These are phyloP conservation scores for Drosophila eugracilis DNA, from an alignment of 1,140 invertebrate species.

Conservation along the genomic window DNA sequence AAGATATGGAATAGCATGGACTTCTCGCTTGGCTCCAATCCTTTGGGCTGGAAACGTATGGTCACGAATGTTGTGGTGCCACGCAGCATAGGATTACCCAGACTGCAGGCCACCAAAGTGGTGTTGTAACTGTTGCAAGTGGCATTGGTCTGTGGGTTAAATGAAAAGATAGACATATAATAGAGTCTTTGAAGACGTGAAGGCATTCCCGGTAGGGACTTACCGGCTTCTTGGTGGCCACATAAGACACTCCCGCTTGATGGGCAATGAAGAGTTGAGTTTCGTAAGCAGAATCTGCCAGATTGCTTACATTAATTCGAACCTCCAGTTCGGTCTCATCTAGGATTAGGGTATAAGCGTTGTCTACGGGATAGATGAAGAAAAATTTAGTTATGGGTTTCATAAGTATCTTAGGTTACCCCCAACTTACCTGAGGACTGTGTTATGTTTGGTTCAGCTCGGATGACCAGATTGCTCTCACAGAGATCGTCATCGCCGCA, in stretches of 20 bases:
- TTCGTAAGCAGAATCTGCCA: conserved; percentile 96
- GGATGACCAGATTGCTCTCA: conserved; percentile 92
- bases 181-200: not conserved
- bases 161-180: too few species aligned
- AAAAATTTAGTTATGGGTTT: not conserved
- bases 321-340: conserved; percentile 92
- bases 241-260: conserved; percentile 92
- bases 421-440: conserved; percentile 76
- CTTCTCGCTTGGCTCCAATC: conserved; percentile 89
- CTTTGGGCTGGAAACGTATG: conserved; percentile 92
- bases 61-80: conserved; percentile 86
- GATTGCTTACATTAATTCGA: conserved; percentile 91
- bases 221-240: conserved; percentile 87
- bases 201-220: conserved; percentile 5
- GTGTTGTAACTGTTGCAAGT: conserved; percentile 90
- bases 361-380: conserved; percentile 63
- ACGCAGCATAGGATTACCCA: conserved; percentile 95
- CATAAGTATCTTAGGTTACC: not conserved
- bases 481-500: conserved; percentile 96
- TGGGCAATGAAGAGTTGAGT: conserved; percentile 92
- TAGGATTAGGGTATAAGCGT: conserved; percentile 87
- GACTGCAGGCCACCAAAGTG: conserved; percentile 91
- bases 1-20: conserved; percentile 90
- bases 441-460: conserved; percentile 88
- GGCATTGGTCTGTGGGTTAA: conserved; percentile 83